Base-by-base conservation (phyloP, 2,797 vertebrate species). In the Etheostoma perlongum region DNA sequence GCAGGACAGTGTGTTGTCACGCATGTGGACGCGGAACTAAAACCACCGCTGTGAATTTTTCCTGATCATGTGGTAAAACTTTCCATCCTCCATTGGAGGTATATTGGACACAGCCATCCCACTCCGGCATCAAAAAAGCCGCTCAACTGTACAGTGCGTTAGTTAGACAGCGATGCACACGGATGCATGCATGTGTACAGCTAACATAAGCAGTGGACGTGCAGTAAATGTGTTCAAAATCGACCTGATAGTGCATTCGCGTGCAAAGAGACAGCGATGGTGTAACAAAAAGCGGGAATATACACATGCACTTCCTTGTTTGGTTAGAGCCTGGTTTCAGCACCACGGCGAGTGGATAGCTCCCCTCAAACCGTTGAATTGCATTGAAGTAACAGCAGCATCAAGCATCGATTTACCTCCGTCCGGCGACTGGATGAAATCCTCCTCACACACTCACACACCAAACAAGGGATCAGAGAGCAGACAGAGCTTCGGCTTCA, bases 321-420 rank as follows among this genome's bases (percentile, higher is more conserved):
- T 51, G 46, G 67, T 46, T 77, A 6, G 67, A 74, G 70, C 30
- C 76, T 67, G 79, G 55, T 93, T 90, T 93, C 90, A 90, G 86
- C 91, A 94, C 94, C 93, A 68, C 68, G 19, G 74, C 61, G 68
- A 40, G 48, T 73, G 94, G 91, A 95, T 44, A 95, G 94, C 94
- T 93, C 92, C 82, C 58, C 83, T 40, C 36, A 59, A 33, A 21
- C 57, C 81, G 51, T 2, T 51, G 30, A 21, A 48, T 42, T 18
- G 64, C 54, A 9, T 6, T 14, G 51, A 57, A 68, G 54, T 3
- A 12, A 40, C 67, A n/a, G 47, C 55, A 5, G 69, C 64, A 76
- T 44, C 60, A 49, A 51, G 67, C 74, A 4, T 69, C 65, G 47
- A 49, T 84, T 92, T 95, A 95, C 94, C 94, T 94, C 78, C 58